Evolutionary conservation across 2,888 invertebrate genomes (phyloP).

Genomic region (Dendrolimus houi): DNA sequence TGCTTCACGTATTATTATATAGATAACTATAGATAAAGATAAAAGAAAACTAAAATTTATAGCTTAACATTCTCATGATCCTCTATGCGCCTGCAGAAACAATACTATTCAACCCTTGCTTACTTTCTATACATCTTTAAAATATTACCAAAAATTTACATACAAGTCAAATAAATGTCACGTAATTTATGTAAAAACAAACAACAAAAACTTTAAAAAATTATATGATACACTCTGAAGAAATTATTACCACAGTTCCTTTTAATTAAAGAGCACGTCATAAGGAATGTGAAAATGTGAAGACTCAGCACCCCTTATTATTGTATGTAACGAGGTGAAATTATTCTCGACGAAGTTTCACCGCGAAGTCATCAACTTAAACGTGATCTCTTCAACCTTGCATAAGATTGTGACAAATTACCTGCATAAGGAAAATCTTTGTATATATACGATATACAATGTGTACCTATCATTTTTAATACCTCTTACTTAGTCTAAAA

Average conservation of each 20-base stretch:
- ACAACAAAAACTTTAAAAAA: neutral
- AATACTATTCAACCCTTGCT: too few relatives aligned
- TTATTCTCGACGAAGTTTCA: conserved; percentile 29
- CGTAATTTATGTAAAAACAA: neutral
- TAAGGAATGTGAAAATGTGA: conserved; percentile 4
- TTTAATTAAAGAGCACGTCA: conserved; percentile 2
- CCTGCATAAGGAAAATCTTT: conserved; percentile 22
- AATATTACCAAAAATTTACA: too few relatives aligned
- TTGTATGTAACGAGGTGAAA: conserved; percentile 31
- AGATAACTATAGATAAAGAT: too few relatives aligned
- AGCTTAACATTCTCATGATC: too few relatives aligned
- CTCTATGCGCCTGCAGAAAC: too few relatives aligned
- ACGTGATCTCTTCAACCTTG: conserved; percentile 42
- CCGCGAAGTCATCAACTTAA: conserved; percentile 29
- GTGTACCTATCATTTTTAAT: too few relatives aligned
- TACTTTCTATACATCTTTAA: too few relatives aligned
- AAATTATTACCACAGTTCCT: neutral
- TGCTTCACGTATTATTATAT: too few relatives aligned
- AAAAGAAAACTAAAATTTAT: too few relatives aligned
- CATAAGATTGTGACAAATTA: conserved; percentile 41
- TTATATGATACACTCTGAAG: neutral
- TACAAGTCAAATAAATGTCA: neutral
- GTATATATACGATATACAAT: neutral
- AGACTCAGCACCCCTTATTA: conserved; percentile 22
- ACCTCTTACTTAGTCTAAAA: too few relatives aligned